phyloP scores from a whole-genome alignment of 2,797 vertebrate genomes.

The Diceros bicornis region DNA sequence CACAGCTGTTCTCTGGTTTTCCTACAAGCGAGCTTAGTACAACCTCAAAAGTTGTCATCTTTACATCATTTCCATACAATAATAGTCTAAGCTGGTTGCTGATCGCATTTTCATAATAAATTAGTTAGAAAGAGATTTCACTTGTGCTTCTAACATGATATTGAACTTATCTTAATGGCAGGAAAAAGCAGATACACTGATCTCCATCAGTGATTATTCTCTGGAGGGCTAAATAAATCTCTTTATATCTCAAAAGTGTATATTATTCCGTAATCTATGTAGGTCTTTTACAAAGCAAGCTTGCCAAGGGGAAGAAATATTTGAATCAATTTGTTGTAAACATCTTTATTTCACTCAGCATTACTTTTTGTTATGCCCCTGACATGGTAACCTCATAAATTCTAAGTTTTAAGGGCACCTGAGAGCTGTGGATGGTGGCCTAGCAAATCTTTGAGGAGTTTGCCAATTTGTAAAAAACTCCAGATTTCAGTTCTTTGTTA shows the following conservation, averaged over 20 bases:
- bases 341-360: background rate
- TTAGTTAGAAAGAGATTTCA: background rate
- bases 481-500: constrained; percentile 41
- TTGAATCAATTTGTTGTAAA: constrained; percentile 58
- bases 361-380: background rate
- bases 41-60: background rate
- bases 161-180: background rate
- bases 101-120: constrained; percentile 3
- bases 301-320: constrained; percentile 36
- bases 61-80: background rate
- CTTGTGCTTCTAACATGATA: background rate
- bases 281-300: constrained; percentile 29
- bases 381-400: background rate
- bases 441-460: background rate
- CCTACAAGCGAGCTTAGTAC: background rate
- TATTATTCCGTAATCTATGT: constrained; percentile 21
- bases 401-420: background rate
- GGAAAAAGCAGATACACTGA: background rate
- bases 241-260: constrained; percentile 14
- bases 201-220: background rate
- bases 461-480: background rate
- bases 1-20: background rate
- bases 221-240: constrained; percentile 21
- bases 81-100: background rate
- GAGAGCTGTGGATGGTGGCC: background rate